Evolutionary conservation across 2,888 invertebrate species (phyloP).

Genomic region (Scaptomyza caliginosa): DNA sequence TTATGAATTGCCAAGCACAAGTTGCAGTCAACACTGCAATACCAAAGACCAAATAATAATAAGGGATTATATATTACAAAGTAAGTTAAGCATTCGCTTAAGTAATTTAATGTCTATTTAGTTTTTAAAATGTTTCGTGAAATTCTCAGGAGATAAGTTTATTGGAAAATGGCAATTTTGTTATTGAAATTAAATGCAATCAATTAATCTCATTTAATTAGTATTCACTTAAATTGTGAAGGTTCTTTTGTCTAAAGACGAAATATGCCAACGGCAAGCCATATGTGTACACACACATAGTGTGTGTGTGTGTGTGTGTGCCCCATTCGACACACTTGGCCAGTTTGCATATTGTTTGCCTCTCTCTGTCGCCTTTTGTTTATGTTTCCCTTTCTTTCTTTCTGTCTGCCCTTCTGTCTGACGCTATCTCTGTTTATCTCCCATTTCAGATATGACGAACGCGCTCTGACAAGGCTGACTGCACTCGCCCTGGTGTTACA

Average conservation of each 20-base stretch:
- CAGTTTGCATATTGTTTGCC: constrained; percentile 4
- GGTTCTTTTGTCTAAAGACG: neutral
- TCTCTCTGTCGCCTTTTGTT: neutral
- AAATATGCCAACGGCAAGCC: neutral
- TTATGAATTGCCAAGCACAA: no score
- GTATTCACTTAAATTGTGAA: neutral
- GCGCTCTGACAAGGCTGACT: constrained; percentile 4
- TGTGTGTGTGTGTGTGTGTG: neutral
- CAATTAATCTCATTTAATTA: neutral
- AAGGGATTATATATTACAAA: neutral
- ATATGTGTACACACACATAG: neutral
- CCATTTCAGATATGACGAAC: constrained; percentile 5
- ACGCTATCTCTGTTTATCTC: neutral
- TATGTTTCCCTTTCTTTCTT: neutral
- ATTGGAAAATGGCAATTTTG: neutral
- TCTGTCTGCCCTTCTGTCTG: neutral
- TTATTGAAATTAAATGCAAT: neutral
- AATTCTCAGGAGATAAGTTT: neutral
- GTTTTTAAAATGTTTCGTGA: neutral
- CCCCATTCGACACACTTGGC: neutral
- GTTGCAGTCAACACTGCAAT: neutral
- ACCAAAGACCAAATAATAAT: neutral
- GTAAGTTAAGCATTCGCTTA: neutral
- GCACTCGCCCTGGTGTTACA: constrained; percentile 3
- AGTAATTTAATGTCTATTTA: neutral